Evolutionary conservation across 1,140 invertebrate species (phyloP).

Genomic region (Scaptodrosophila lebanonensis): DNA sequence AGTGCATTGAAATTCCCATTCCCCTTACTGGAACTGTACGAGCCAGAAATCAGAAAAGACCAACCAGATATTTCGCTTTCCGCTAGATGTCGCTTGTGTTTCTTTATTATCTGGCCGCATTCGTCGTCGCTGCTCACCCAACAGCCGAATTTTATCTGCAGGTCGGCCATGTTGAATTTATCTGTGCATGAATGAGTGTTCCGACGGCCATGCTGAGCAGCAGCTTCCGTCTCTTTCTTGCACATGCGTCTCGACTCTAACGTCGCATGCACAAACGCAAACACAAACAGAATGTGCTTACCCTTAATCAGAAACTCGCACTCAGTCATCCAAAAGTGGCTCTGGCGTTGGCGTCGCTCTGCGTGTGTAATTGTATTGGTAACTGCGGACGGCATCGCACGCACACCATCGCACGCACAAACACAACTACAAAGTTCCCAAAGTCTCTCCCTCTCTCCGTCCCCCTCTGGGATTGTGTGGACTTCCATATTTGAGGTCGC

Average conservation of each 20-base stretch:
- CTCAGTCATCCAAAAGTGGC: too few species aligned
- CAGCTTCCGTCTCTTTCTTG: constrained; percentile 57
- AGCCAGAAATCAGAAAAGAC: too few species aligned
- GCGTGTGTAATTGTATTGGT: too few species aligned
- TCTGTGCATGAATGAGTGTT: constrained; percentile 34
- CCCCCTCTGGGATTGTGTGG: too few species aligned
- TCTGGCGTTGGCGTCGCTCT: constrained; percentile 15
- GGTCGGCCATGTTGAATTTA: constrained; percentile 65
- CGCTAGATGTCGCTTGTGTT: constrained; percentile 35
- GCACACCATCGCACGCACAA: constrained; percentile 35
- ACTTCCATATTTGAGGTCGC: constrained; percentile 56
- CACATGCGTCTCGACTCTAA: constrained; percentile 60
- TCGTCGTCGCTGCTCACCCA: constrained; percentile 12
- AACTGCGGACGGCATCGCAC: constrained; percentile 55
- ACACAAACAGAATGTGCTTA: too few species aligned
- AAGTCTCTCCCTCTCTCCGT: background rate
- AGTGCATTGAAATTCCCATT: too few species aligned
- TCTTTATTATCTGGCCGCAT: too few species aligned
- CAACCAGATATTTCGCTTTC: too few species aligned
- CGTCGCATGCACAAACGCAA: constrained; percentile 9
- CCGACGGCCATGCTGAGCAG: constrained; percentile 26
- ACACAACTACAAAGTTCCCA: constrained; percentile 14
- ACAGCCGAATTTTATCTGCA: constrained; percentile 36
- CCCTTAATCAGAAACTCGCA: too few species aligned
- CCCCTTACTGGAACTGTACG: too few species aligned